A percentile compares a stretch with the other conserved stretches of the same genome.
These are phyloP conservation scores for Protosalanx chinensis DNA, from an alignment of 2,797 vertebrate genomes.

Conservation along the genomic window DNA sequence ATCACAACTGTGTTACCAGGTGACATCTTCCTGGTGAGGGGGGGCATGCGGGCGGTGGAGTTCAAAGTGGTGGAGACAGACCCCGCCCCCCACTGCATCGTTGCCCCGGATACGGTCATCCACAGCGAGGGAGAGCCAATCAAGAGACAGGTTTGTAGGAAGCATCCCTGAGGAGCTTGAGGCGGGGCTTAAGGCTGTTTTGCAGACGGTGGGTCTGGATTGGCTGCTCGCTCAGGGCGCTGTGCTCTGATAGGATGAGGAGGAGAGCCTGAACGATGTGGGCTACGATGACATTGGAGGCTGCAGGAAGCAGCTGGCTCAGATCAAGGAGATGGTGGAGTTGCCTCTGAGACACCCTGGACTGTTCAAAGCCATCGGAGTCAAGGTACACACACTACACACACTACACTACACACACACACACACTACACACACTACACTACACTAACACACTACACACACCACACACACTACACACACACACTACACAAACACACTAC, in stretches of 20 bases:
- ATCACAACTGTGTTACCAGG: slow-evolving; percentile 33
- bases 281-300: slow-evolving; percentile 67
- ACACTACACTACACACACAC: background rate
- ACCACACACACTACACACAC: background rate
- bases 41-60: slow-evolving; percentile 63
- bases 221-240: background rate
- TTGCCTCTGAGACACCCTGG: slow-evolving; percentile 60
- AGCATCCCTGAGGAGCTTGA: background rate
- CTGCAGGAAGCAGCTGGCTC: slow-evolving; percentile 63
- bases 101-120: slow-evolving; percentile 62
- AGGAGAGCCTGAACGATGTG: slow-evolving; percentile 63
- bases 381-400: slow-evolving; percentile 49
- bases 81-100: slow-evolving; percentile 60
- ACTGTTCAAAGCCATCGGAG: slow-evolving; percentile 66
- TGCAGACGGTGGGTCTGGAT: background rate
- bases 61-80: slow-evolving; percentile 66
- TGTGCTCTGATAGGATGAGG: slow-evolving; percentile 51
- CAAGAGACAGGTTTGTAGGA: slow-evolving; percentile 56
- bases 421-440: background rate
- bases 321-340: slow-evolving; percentile 70
- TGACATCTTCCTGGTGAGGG: slow-evolving; percentile 62
- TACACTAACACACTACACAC: background rate
- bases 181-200: too few relatives aligned
- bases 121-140: slow-evolving; percentile 66
- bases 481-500: background rate